Percentiles rank a stretch among this genome's conserved stretches.
Conservation (phyloP, 2,888 invertebrate species). For the Chironomus riparius region DNA sequence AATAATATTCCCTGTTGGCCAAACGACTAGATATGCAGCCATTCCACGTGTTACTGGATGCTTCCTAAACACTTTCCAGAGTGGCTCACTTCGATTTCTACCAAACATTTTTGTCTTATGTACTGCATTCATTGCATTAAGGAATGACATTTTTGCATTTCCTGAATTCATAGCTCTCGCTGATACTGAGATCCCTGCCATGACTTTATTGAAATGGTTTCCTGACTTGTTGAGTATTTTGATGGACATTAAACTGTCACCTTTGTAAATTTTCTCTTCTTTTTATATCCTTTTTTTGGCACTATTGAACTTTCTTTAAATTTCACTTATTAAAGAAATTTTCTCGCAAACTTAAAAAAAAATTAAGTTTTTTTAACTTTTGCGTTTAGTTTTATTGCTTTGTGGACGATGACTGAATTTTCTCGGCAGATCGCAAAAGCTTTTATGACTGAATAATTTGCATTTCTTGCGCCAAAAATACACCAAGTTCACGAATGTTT, state of each 20-base stretch:
- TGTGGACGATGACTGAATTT: background rate
- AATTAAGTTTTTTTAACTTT: background rate
- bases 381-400: background rate
- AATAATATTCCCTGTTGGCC: conserved; percentile 63
- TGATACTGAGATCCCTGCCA: background rate
- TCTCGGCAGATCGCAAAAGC: background rate
- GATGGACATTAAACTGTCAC: too few species aligned
- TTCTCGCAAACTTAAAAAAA: background rate
- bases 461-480: background rate
- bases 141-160: background rate
- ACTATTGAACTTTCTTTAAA: background rate
- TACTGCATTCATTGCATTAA: background rate
- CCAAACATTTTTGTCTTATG: conserved; percentile 2
- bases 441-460: background rate
- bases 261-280: background rate
- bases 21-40: conserved; percentile 60
- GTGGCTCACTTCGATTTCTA: background rate
- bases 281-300: background rate
- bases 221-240: background rate
- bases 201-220: too few species aligned
- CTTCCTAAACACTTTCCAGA: conserved; percentile 1
- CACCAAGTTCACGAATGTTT: background rate
- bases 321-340: background rate
- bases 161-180: background rate
- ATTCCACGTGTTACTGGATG: conserved; percentile 44